Base-by-base conservation (phyloP, 1,140 invertebrate species). In the Hyphantria cunea region DNA sequence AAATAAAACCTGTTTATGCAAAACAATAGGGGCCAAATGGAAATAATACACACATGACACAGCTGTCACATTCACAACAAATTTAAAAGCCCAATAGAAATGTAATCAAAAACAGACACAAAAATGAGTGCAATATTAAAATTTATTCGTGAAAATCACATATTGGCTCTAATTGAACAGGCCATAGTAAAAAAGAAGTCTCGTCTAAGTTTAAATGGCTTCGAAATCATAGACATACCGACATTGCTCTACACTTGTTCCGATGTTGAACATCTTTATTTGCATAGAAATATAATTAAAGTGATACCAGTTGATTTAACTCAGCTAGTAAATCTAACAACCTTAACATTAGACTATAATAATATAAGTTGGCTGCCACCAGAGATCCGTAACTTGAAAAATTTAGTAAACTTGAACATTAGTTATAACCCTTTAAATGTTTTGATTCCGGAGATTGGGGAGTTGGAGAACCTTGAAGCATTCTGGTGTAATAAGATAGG, bases 341-440 rank as follows among this genome's bases (percentile, higher is more conserved):
- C 91, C 7, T 75, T 94, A 42, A 92, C 92, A 8, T 68, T 94
- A 72, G 93, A 93, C 71, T 93, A 95, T 68, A 93, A 94, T 60
- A 95, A 94, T 61, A 90, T 98, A 44, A 93, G 92, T 71, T 93
- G 94, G 33, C 92, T 94, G 72, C 93, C 93, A 7, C 59, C 81
- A n/a, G 91, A 92, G 69, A 90, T 95, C 50, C 92, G 91, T 25
- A 82, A 92, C 47, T 86, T 95, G 64, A 91, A 93, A 64, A 93
- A 93, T 76, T 90, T 98, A 25, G 91, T 95, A 61, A 96, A 93
- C 67, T 91, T 98, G 45, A 97, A 98, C 81, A 86, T 98, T 45
- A 96, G 96, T 65, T 93, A 95, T 60, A 98, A 98, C 85, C 95
- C 94, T 66, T 92, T 98, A 17, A 89, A 86, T 48, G 80, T 80